These are phyloP conservation scores for Pterocles orientalis DNA, from an alignment of 2,113 vertebrate genomes.

Conservation along the genomic window DNA sequence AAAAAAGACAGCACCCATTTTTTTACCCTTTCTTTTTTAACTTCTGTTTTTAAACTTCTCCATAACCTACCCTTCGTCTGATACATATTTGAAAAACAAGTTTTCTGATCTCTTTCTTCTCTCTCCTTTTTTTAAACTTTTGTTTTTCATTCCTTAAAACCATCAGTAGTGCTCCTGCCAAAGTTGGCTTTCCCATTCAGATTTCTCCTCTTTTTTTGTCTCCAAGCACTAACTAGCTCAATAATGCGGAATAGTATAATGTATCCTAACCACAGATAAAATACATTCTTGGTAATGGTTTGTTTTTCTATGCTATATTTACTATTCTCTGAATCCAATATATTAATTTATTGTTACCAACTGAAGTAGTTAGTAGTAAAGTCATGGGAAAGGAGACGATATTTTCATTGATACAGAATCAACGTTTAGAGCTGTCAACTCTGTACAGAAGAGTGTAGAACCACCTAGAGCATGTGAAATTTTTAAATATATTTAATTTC, in stretches of 20 bases:
- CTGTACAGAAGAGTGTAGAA: background rate
- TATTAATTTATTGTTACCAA: slow-evolving; percentile 22
- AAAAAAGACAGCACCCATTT: slow-evolving; percentile 62
- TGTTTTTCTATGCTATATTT: slow-evolving; percentile 52
- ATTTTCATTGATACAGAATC: background rate
- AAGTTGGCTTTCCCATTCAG: slow-evolving; percentile 24
- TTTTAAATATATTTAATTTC: background rate
- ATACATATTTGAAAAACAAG: slow-evolving; percentile 41
- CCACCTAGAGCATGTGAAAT: background rate
- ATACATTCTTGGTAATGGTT: slow-evolving; percentile 60
- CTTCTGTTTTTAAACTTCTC: slow-evolving; percentile 63
- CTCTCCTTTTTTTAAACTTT: background rate
- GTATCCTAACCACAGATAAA: slow-evolving; percentile 18
- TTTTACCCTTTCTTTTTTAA: slow-evolving; percentile 50
- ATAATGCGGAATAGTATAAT: background rate
- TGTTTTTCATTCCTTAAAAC: slow-evolving; percentile 39
- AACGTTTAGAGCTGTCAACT: background rate
- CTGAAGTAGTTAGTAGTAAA: slow-evolving; percentile 1
- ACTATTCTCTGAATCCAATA: slow-evolving; percentile 41
- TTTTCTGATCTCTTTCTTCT: slow-evolving; percentile 16
- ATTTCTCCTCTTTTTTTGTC: background rate
- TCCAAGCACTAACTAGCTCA: slow-evolving; percentile 25
- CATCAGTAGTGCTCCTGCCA: slow-evolving; percentile 6
- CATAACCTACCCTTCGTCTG: slow-evolving; percentile 4
- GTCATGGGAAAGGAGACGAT: background rate